Evolutionary conservation across 2,113 vertebrate species (phyloP).

Genomic region (Pelecanoides urinatrix): DNA sequence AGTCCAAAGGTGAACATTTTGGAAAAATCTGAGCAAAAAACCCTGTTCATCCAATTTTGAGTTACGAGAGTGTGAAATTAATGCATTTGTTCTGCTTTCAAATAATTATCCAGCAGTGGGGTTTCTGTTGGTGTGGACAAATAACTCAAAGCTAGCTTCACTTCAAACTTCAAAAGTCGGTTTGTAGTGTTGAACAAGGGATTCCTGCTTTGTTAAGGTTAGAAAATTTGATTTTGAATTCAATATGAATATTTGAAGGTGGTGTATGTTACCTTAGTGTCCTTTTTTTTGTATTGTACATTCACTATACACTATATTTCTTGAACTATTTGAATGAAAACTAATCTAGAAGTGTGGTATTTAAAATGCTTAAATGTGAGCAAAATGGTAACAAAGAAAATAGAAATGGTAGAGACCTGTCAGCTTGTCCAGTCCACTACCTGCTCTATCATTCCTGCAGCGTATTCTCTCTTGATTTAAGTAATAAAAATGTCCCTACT

Average conservation of each 20-base stretch:
- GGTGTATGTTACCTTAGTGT: background rate
- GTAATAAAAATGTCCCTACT: background rate
- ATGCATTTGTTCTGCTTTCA: constrained; percentile 53
- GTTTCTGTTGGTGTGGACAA: constrained; percentile 14
- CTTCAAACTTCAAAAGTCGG: background rate
- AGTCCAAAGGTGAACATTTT: constrained; percentile 22
- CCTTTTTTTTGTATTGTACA: background rate
- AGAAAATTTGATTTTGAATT: constrained; percentile 42
- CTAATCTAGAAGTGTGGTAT: background rate
- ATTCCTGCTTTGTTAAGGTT: constrained; percentile 26
- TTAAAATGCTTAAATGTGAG: constrained; percentile 1
- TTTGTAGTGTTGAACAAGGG: constrained; percentile 10
- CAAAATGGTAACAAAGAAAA: constrained; percentile 13
- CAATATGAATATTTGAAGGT: constrained; percentile 31
- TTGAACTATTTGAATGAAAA: background rate
- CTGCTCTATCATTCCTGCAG: background rate
- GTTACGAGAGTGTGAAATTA: constrained; percentile 36
- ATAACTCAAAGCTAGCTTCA: constrained; percentile 22
- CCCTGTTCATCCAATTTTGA: constrained; percentile 6
- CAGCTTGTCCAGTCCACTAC: background rate
- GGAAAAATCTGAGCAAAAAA: constrained; percentile 8
- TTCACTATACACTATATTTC: background rate
- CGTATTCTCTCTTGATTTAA: background rate
- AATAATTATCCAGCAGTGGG: constrained; percentile 1
- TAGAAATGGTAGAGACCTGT: background rate